Percentiles rank a stretch among this genome's conserved stretches.
These are phyloP conservation scores for Synergus umbraculus DNA, from an alignment of 2,888 invertebrate genomes.

Conservation along the genomic window DNA sequence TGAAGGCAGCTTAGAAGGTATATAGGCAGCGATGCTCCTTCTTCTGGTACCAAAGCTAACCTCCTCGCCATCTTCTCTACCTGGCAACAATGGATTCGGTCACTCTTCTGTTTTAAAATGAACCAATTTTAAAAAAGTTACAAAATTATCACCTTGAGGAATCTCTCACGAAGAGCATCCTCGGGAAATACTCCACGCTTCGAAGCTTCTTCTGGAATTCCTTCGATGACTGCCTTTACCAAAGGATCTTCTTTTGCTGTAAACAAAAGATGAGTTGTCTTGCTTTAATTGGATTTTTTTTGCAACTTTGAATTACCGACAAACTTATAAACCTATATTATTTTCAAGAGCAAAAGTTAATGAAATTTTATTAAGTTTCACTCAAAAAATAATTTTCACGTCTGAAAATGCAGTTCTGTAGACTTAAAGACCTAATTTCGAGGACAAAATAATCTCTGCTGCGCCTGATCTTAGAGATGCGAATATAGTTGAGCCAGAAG, in stretches of 20 bases:
- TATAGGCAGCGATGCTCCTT: slow-evolving; percentile 90
- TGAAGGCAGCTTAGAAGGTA: slow-evolving; percentile 94
- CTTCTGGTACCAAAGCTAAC: slow-evolving; percentile 91
- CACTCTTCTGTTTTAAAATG: slow-evolving; percentile 20
- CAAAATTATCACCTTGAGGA: slow-evolving; percentile 80
- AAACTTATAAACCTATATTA: background rate
- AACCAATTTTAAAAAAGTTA: slow-evolving; percentile 22
- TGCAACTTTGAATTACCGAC: background rate
- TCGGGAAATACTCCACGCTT: slow-evolving; percentile 93
- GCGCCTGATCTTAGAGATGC: background rate
- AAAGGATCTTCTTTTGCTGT: slow-evolving; percentile 87
- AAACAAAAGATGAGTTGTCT: background rate
- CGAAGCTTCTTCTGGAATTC: slow-evolving; percentile 88
- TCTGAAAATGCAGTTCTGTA: background rate
- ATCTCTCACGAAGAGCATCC: slow-evolving; percentile 90
- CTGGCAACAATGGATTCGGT: slow-evolving; percentile 68
- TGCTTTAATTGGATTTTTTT: background rate
- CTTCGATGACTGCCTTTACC: slow-evolving; percentile 86
- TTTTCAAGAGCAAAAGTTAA: too few relatives aligned
- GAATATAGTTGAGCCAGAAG: background rate
- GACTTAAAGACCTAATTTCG: background rate
- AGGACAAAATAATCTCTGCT: background rate
- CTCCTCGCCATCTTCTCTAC: slow-evolving; percentile 89
- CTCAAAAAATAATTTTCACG: too few relatives aligned
- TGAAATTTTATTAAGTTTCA: too few relatives aligned